Conservation (phyloP, 64 coral and sea anemone genomes). For the Porites australiensis region DNA sequence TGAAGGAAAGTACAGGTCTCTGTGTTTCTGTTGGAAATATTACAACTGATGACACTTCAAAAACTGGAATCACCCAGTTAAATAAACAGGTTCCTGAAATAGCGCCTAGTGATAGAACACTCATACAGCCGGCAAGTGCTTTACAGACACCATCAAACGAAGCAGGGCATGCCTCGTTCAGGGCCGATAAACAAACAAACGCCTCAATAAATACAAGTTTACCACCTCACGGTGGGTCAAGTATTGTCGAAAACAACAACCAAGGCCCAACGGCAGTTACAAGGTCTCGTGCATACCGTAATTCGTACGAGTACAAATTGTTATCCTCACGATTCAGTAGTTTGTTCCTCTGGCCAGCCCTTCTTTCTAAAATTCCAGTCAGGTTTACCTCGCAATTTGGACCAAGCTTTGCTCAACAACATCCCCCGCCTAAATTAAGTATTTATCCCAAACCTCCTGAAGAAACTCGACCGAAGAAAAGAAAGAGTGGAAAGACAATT, state of each 20-base stretch:
- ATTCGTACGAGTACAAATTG: conserved; percentile 76
- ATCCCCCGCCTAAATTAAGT: not conserved
- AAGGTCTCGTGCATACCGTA: conserved; percentile 13
- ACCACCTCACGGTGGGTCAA: not conserved
- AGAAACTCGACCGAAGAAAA: not conserved
- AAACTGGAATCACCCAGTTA: not conserved
- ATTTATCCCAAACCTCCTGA: not conserved
- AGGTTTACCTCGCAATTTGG: conserved; percentile 26
- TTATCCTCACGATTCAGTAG: conserved; percentile 78
- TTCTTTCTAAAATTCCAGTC: conserved; percentile 70
- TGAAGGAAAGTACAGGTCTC: not conserved
- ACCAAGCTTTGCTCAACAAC: conserved; percentile 21
- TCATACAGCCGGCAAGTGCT: not conserved
- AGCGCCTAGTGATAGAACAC: not conserved
- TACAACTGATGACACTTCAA: not conserved
- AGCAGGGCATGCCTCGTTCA: not conserved
- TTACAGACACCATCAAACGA: not conserved
- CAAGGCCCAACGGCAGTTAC: not conserved
- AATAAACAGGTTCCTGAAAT: not conserved
- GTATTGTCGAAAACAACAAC: not conserved
- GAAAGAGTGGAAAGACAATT: not conserved
- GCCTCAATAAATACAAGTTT: not conserved
- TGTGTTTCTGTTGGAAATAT: not conserved
- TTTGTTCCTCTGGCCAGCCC: conserved; percentile 81
- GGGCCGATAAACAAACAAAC: not conserved